Evolutionary conservation across 1,140 invertebrate species (phyloP).

Genomic region (Mamestra configurata): DNA sequence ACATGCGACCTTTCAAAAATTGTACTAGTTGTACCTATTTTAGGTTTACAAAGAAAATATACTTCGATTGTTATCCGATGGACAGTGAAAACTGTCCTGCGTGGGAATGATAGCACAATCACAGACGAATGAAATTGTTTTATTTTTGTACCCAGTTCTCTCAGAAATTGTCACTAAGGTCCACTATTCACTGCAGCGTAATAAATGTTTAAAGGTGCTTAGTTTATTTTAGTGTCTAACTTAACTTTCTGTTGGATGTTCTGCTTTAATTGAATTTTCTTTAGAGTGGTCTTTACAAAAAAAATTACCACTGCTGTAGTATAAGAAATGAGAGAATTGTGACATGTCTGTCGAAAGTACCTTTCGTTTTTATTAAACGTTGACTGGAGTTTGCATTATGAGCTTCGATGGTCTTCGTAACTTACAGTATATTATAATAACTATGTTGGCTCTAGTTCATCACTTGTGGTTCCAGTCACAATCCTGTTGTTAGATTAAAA

Average conservation of each 20-base stretch:
- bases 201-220: conserved; percentile 14
- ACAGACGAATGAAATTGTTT: background rate
- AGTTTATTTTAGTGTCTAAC: background rate
- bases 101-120: background rate
- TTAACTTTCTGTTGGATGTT: background rate
- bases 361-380: no score
- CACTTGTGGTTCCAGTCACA: no score
- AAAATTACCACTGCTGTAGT: background rate
- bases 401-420: no score
- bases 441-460: no score
- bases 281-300: background rate
- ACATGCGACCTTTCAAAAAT: no score
- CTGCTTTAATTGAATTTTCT: conserved; percentile 13
- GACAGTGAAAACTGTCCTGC: background rate
- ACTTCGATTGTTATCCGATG: background rate
- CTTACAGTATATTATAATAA: no score
- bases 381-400: no score
- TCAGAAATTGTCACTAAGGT: background rate
- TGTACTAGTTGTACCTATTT: no score
- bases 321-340: no score
- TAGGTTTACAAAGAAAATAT: background rate
- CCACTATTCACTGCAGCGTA: background rate
- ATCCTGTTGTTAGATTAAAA: no score
- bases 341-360: no score
- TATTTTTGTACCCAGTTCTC: background rate